A percentile compares a stretch with the other conserved stretches of the same genome.
Conservation (phyloP, 2,113 vertebrate species). For the Martes martes region DNA sequence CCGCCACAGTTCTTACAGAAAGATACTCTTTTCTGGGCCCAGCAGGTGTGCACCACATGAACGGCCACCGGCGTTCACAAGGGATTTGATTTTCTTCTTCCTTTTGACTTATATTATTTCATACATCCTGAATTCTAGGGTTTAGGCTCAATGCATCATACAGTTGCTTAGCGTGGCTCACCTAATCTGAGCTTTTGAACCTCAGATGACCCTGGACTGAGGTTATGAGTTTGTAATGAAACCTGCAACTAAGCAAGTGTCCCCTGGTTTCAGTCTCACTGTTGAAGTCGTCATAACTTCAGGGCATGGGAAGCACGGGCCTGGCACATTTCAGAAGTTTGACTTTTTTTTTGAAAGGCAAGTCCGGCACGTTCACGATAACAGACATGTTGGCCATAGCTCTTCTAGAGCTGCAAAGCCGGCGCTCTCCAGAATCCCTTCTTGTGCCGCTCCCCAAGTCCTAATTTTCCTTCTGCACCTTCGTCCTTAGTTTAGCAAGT, state of each 20-base stretch:
- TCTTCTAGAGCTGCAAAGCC: neutral
- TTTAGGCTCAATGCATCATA: neutral
- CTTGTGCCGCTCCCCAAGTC: neutral
- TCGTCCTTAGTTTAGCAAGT: slow-evolving; percentile 89
- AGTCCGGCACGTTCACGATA: neutral
- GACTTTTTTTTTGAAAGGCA: neutral
- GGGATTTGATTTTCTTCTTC: neutral
- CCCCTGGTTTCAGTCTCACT: slow-evolving; percentile 24
- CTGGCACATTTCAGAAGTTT: slow-evolving; percentile 25
- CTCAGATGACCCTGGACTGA: slow-evolving; percentile 44
- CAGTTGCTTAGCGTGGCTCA: neutral
- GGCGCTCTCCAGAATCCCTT: neutral
- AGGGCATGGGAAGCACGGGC: neutral
- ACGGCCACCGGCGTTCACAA: neutral
- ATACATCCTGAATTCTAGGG: neutral
- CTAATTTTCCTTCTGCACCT: slow-evolving; percentile 86
- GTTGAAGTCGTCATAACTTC: neutral
- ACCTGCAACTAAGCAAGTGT: slow-evolving; percentile 23
- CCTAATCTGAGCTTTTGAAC: slow-evolving; percentile 47
- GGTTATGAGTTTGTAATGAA: slow-evolving; percentile 19
- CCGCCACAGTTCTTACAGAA: neutral
- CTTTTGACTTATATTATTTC: slow-evolving; percentile 13
- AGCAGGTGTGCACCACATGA: neutral
- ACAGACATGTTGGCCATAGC: neutral
- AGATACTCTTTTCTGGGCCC: slow-evolving; percentile 36